Base-by-base conservation (phyloP, 92 coral and sea anemone species). In the Zoanthus solanderi region DNA sequence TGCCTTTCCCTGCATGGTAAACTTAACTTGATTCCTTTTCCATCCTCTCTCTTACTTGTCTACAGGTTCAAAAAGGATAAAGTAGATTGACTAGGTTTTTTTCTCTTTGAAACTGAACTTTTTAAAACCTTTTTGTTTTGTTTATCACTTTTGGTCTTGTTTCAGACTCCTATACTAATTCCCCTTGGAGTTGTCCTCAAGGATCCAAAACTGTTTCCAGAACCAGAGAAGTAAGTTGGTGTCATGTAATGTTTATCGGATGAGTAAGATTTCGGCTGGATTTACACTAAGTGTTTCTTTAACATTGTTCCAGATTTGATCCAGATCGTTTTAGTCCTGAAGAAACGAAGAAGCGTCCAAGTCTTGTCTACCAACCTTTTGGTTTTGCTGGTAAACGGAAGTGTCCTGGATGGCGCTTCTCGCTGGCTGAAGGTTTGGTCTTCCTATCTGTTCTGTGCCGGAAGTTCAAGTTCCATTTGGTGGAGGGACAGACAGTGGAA, bases 311-410 rank as follows among this genome's bases (percentile, higher is more conserved):
- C 67, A 96, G 99, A 88, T 96, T 96, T 84, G 99, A 96, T 86
- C 99, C 99, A 0, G 99, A 95, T 90, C 99, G 98, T 45, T 96
- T 96, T 86, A 90, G 89, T 77, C 91, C 91, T 14, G 97, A 90
- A 68, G 92, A 95, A 69, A 60, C 83, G 18, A 96, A 96, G 75
- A 91, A 96, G 72, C 97, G 93, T 23, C 97, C 96, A 46, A 90
- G 94, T 10, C 94, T 94, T 32, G 98, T 96, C 17, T 95, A 83
- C 83, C 96, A 96, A 75, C 98, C 98, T 7, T 96, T 96, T 89
- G 98, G 98, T 31, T 96, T 96, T 83, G 98, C 98, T n/a, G 98
- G 98, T 10, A 96, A 95, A 76, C 96, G 98, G 7, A 96, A 96
- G 85, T 96, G 98, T 74, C 98, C 98, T 11, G 98, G 93, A 53